phyloP scores from a whole-genome alignment of 2,113 vertebrate genomes.

The Casuarius casuarius region DNA sequence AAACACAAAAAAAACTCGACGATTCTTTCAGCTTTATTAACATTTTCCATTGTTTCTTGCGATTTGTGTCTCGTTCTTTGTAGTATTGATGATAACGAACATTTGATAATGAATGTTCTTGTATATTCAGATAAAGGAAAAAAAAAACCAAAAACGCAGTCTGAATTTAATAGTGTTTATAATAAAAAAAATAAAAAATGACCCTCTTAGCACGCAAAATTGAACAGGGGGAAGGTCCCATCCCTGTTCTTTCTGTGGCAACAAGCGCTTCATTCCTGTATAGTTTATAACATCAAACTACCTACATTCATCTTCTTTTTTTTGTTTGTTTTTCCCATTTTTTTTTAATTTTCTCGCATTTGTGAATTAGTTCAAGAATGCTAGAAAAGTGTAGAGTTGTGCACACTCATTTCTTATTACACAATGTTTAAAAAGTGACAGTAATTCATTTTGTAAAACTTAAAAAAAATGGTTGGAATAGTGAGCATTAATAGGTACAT shows the following conservation, averaged over 20 bases:
- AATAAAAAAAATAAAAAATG: slow-evolving; percentile 79
- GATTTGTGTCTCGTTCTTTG: slow-evolving; percentile 87
- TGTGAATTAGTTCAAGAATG: slow-evolving; percentile 92
- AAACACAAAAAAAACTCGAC: slow-evolving; percentile 68
- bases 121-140: slow-evolving; percentile 87
- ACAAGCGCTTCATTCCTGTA: slow-evolving; percentile 77
- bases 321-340: slow-evolving; percentile 27
- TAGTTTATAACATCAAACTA: slow-evolving; percentile 81
- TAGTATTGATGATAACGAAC: slow-evolving; percentile 83
- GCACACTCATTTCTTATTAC: slow-evolving; percentile 87
- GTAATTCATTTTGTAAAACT: slow-evolving; percentile 87
- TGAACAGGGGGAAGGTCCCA: slow-evolving; percentile 56
- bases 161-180: slow-evolving; percentile 89
- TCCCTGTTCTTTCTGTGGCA: slow-evolving; percentile 78
- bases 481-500: slow-evolving; percentile 81
- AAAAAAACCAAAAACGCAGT: slow-evolving; percentile 89
- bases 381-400: slow-evolving; percentile 92
- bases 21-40: slow-evolving; percentile 90
- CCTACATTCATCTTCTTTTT: slow-evolving; percentile 76
- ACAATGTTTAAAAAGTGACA: slow-evolving; percentile 81
- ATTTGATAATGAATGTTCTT: slow-evolving; percentile 88
- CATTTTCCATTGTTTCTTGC: slow-evolving; percentile 87
- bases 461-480: slow-evolving; percentile 81
- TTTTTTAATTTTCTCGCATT: slow-evolving; percentile 80
- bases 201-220: slow-evolving; percentile 87